Conservation (phyloP, 2,113 vertebrate genomes). For the Dryoscopus gambensis region DNA sequence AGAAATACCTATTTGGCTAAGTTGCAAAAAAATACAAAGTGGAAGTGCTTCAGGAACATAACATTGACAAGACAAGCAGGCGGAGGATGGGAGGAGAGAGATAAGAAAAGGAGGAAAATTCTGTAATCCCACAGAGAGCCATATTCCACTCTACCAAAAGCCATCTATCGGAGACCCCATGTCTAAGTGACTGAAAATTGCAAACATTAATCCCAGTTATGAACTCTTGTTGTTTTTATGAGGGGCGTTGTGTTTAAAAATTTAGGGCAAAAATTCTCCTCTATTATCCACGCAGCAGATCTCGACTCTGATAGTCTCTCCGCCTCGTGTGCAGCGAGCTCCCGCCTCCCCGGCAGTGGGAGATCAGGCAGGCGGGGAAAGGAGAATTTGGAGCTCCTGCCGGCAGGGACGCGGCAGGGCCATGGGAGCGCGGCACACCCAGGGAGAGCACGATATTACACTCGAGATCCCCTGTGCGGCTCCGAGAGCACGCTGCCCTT, state of each 20-base stretch:
- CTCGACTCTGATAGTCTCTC: not conserved
- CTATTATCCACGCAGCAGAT: slow-evolving; percentile 32
- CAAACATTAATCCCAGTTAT: slow-evolving; percentile 80
- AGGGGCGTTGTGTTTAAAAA: slow-evolving; percentile 71
- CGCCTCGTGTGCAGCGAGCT: not conserved
- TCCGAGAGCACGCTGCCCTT: not conserved
- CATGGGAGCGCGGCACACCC: not conserved
- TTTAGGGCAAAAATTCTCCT: slow-evolving; percentile 58
- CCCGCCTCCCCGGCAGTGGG: not conserved
- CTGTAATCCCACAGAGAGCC: slow-evolving; percentile 72
- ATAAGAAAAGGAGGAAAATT: slow-evolving; percentile 67
- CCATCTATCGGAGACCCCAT: slow-evolving; percentile 74
- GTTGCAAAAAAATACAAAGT: slow-evolving; percentile 36
- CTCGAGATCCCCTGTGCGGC: not conserved
- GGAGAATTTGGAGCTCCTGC: not conserved
- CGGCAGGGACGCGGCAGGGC: not conserved
- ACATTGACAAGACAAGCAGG: slow-evolving; percentile 33
- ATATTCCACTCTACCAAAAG: slow-evolving; percentile 68
- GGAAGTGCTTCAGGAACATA: slow-evolving; percentile 20
- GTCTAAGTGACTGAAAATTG: slow-evolving; percentile 80
- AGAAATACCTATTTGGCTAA: slow-evolving; percentile 57
- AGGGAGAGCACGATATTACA: not conserved
- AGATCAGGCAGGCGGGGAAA: not conserved
- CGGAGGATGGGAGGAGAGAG: slow-evolving; percentile 48
- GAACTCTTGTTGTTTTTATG: slow-evolving; percentile 72